phyloP scores from a whole-genome alignment of 2,113 vertebrate genomes.

The Larimichthys polyactis region DNA sequence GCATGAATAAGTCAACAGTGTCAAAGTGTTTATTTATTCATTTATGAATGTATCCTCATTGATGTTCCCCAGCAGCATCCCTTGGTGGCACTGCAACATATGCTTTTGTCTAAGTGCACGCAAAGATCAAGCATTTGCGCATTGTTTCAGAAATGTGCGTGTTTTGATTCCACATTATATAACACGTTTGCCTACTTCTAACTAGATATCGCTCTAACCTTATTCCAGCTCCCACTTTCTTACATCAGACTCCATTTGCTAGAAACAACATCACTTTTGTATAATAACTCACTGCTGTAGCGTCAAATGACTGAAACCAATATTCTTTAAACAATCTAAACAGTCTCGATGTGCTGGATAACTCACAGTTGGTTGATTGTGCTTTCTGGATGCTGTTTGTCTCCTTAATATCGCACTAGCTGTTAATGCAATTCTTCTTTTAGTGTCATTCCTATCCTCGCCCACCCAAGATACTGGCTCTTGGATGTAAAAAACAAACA shows the following conservation, averaged over 20 bases:
- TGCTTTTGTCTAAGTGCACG: conserved; percentile 40
- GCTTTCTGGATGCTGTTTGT: conserved; percentile 31
- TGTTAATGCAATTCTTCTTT: conserved; percentile 37
- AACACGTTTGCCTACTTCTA: not conserved
- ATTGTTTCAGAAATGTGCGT: conserved; percentile 6
- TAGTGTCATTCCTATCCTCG: conserved; percentile 44
- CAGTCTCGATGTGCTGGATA: conserved; percentile 18
- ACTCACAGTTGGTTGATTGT: conserved; percentile 12
- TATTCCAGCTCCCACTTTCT: not conserved
- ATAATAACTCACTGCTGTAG: conserved; percentile 11
- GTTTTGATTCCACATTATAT: conserved; percentile 1
- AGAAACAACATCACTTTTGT: not conserved
- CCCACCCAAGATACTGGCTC: conserved; percentile 17
- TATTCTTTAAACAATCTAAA: conserved; percentile 12
- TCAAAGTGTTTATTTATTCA: conserved; percentile 81
- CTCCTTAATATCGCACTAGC: conserved; percentile 38
- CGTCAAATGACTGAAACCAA: conserved; percentile 7
- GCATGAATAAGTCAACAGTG: conserved; percentile 82
- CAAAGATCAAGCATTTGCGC: conserved; percentile 31
- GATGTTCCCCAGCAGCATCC: conserved; percentile 41
- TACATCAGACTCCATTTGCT: not conserved
- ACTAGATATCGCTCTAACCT: not conserved
- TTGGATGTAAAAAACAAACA: conserved; percentile 22
- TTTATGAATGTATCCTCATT: conserved; percentile 71
- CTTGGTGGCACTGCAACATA: conserved; percentile 30